These are phyloP conservation scores for Elanoides forficatus DNA, from an alignment of 2,113 vertebrate genomes.

Conservation along the genomic window DNA sequence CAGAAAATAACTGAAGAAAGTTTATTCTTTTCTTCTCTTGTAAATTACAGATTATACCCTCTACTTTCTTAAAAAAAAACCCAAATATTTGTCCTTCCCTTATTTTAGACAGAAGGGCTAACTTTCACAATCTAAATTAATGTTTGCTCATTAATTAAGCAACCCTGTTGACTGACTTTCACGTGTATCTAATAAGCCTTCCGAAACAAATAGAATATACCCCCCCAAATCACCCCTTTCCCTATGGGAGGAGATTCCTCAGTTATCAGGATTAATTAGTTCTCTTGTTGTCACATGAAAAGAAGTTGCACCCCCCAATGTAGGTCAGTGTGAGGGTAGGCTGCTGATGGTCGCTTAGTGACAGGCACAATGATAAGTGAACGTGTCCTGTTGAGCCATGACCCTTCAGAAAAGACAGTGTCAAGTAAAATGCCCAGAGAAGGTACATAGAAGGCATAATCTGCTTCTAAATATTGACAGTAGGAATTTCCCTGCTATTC, in stretches of 20 bases:
- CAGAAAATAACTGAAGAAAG: background rate
- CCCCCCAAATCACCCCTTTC: background rate
- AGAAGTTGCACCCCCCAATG: conserved; percentile 51
- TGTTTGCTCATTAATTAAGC: background rate
- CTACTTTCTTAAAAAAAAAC: background rate
- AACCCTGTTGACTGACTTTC: background rate
- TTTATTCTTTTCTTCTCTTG: background rate
- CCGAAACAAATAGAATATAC: background rate
- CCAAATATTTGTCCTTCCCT: background rate
- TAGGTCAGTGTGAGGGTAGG: conserved; percentile 73
- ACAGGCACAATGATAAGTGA: conserved; percentile 72
- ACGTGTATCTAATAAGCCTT: conserved; percentile 10
- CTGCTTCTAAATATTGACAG: conserved; percentile 39
- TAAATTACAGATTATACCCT: background rate
- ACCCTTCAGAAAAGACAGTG: conserved; percentile 61
- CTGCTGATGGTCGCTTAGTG: conserved; percentile 58
- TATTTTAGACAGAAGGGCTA: background rate
- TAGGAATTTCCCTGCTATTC: conserved; percentile 43
- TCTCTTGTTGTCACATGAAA: conserved; percentile 69
- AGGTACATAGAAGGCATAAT: conserved; percentile 10
- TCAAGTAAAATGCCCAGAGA: conserved; percentile 52
- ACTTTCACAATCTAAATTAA: background rate
- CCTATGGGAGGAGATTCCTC: conserved; percentile 32
- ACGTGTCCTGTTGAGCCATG: conserved; percentile 59
- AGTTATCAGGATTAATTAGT: conserved; percentile 65